Evolutionary conservation across 2,797 vertebrate genomes (phyloP), one percentile per base, ranked within the genome.

Genomic region (Sebastes itinus): DNA sequence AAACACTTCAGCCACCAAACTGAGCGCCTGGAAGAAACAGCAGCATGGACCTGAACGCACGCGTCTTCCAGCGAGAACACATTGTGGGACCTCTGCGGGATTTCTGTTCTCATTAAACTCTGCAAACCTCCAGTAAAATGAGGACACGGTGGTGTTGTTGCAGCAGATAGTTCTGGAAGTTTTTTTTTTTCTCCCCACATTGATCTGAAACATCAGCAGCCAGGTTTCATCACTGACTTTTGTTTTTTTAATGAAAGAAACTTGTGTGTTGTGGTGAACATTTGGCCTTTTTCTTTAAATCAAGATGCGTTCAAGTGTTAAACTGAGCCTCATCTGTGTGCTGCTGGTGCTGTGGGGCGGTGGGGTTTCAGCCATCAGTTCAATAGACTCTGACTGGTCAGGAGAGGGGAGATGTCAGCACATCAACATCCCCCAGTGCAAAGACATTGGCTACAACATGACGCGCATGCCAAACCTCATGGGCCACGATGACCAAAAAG

Each of bases 391-490:
- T 1, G 98, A 98, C 72, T 97, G 98, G 16, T 96, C 97, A 0
- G 97, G 97, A 0, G 98, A 98, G 85, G 97, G 97, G 67, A 95
- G 95, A 83, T 99, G 99, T 95, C 98, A 99, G 77, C 95, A 98
- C 77, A 97, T 99, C 11, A 96, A 93, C 66, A 99, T 99, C 95
- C 97, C 98, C 23, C 97, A 97, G 95, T 99, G 99, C 86, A 97
- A 97, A 89, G 98, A 98, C 89, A 99, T 99, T 2, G 99, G 99
- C 88, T 99, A 99, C 95, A 99, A 99, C 94, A 96, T 96, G 96
- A 99, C 99, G 0, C 96, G 97, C 65, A 99, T 99, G 99, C 99
- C 99, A 0, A 99, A 99, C 86, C 95, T 99, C 38, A 98, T 99
- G 98, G 97, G 97, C 7, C 98, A 99, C 1, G 97, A 98, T 74